phyloP scores from a whole-genome alignment of 1,140 invertebrate species.

The Zaprionus gabonicus region DNA sequence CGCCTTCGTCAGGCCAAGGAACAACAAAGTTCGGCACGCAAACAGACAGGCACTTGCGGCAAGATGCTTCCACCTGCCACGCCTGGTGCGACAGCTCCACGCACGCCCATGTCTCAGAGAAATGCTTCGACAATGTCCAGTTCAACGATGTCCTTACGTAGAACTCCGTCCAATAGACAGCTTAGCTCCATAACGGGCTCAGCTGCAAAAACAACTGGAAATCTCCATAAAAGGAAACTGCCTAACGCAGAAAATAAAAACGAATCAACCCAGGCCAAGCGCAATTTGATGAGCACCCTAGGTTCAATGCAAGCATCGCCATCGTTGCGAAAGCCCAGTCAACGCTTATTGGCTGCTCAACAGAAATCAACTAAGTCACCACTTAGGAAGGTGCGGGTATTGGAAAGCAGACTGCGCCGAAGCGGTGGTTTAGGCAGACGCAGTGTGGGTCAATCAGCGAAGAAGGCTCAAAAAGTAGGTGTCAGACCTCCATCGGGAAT shows the following conservation, averaged over 20 bases:
- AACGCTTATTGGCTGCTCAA: constrained; percentile 13
- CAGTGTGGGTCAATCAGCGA: constrained; percentile 41
- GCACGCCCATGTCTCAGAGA: constrained; percentile 64
- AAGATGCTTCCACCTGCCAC: constrained; percentile 49
- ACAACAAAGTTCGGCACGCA: constrained; percentile 63
- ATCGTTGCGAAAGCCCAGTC: constrained; percentile 12
- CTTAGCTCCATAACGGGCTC: constrained; percentile 26
- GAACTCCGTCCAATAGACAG: constrained; percentile 63
- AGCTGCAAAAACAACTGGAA: constrained; percentile 57
- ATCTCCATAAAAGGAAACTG: constrained; percentile 62
- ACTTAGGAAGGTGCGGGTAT: constrained; percentile 60
- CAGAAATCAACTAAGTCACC: constrained; percentile 48
- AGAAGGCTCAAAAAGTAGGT: constrained; percentile 4
- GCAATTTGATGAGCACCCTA: constrained; percentile 54
- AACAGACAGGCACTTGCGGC: constrained; percentile 55
- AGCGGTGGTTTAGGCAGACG: constrained; percentile 59
- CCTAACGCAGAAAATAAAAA: constrained; percentile 2
- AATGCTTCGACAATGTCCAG: constrained; percentile 62
- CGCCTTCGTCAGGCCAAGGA: constrained; percentile 84
- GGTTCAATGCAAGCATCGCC: constrained; percentile 40
- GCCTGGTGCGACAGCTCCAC: constrained; percentile 31
- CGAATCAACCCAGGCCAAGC: constrained; percentile 59
- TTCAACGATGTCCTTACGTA: constrained; percentile 69
- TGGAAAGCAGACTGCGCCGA: constrained; percentile 66
- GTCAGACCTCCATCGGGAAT: constrained; percentile 20